Base-by-base conservation (phyloP, 2,797 vertebrate genomes). In the Darevskia mixta region DNA sequence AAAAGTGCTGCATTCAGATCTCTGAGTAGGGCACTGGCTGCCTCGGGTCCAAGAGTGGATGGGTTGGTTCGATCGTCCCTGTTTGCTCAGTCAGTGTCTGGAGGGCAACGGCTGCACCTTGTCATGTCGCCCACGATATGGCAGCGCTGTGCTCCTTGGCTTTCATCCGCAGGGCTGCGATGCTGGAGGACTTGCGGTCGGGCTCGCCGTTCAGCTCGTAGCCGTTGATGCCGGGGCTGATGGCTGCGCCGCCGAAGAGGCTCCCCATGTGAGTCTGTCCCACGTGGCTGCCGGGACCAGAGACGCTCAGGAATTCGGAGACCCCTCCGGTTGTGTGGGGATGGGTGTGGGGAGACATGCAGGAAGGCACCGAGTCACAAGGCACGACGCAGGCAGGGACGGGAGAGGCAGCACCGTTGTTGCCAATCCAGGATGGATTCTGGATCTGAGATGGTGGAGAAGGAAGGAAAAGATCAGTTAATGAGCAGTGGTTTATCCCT, bases 61-160 rank as follows among this genome's bases (percentile, higher is more conserved):
- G 94, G 94, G 73, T 88, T 29, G 8, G 0, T 3, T 2, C 1
- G 72, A 87, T 88, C 88, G 93, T 94, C 92, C 91, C 89, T 41
- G 0, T 3, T 86, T 38, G 91, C 88, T 94, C 79, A 89, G 93
- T 93, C 94, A 58, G 20, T 83, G 90, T 94, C 91, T 82, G 0
- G 9, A 18, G 82, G 91, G 93, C 49, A 0, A 61, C 3, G 92
- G 90, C 86, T 0, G 90, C 87, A 94, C 91, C 89, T 94, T 96
- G 97, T 99, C 98, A 99, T 98, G 99, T 99, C 4, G 99, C 98
- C 99, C 99, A 99, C 87, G 99, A 99, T 95, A 99, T 99, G 86
- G 99, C 99, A 0, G 99, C 99, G 8, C 99, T 99, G 98, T 99
- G 99, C 98, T 99, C 99, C 96, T 99, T 99, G 73, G 99, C 99